Percentiles rank a stretch among this genome's conserved stretches.
phyloP scores from a whole-genome alignment of 2,888 invertebrate species.

The Spodoptera exigua region DNA sequence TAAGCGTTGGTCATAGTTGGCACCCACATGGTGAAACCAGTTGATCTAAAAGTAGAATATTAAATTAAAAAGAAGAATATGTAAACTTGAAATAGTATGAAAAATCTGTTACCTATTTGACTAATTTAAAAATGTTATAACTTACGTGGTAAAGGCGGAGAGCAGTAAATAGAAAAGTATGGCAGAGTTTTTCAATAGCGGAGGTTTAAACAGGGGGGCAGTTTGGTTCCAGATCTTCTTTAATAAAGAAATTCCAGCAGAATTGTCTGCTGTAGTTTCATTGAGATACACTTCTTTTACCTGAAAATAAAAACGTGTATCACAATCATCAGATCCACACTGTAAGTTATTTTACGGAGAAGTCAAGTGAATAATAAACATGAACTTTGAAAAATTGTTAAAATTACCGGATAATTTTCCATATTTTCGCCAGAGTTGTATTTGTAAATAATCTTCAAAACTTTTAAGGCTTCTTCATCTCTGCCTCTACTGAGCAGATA shows the following conservation, averaged over 20 bases:
- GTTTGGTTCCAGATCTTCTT: constrained; percentile 81
- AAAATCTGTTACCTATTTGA: too few species aligned
- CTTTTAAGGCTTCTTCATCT: constrained; percentile 87
- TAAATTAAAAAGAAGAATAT: too few species aligned
- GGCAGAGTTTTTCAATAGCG: constrained; percentile 75
- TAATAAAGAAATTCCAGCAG: constrained; percentile 59
- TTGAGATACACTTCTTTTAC: constrained; percentile 68
- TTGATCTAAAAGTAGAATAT: constrained; percentile 66
- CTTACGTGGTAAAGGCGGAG: constrained; percentile 83
- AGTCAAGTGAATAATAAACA: too few species aligned
- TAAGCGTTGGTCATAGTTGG: constrained; percentile 80
- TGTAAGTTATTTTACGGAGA: too few species aligned
- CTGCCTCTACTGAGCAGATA: constrained; percentile 91
- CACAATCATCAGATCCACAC: too few species aligned
- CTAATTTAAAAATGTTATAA: constrained; percentile 13
- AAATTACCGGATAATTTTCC: constrained; percentile 68
- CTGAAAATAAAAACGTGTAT: constrained; percentile 54
- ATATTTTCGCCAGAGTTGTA: constrained; percentile 66
- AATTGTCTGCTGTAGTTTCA: constrained; percentile 54
- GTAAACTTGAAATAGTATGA: too few species aligned
- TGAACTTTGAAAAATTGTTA: too few species aligned
- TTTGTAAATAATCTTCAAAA: constrained; percentile 69
- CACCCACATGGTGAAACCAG: constrained; percentile 82
- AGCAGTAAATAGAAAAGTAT: constrained; percentile 78
- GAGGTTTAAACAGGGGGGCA: constrained; percentile 75